Base-by-base conservation (phyloP, 2,113 vertebrate species). In the Sprattus sprattus region DNA sequence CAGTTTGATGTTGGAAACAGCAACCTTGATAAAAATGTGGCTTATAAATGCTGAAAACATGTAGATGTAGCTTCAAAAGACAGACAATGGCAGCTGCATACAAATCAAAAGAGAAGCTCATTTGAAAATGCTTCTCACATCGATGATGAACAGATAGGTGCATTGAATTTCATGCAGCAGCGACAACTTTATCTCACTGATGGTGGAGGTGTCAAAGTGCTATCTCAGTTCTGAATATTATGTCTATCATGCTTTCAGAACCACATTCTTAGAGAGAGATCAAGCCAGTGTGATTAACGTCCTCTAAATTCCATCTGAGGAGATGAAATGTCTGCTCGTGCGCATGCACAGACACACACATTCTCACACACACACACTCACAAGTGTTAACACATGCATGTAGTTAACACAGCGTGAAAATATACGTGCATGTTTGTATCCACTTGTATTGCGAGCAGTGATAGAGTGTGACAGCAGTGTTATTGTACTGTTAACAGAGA, bases 401-500 rank as follows among this genome's bases (percentile, higher is more conserved):
- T 28, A 75, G 67, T 39, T 39, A 8, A 75, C 67, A 75, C 67
- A 75, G 67, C 18, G 2, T 32, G 15, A 75, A 32, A 75, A 39
- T 39, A 39, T 39, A 39, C 15, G 18, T 32, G 39, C 67, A 75
- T 75, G 18, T 75, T 75, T 75, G 67, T 28, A 78, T 78, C 28
- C 71, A 39, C 71, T 78, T 78, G 71, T 39, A 39, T 78, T 78
- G 71, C 11, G 39, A 16, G 2, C 71, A 15, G 71, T 78, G 28
- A 78, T 78, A 15, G 71, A 39, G 71, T 78, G 71, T 78, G 71
- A 78, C 71, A 78, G 71, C 71, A 39, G 32, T 78, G 71, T 78
- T 78, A 78, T 78, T 78, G 71, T 78, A 78, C 32, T 78, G 71
- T 78, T 78, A 78, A 78, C 71, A 32, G 71, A 78, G 39, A 78